These are phyloP conservation scores for Hydrolagus affinis DNA, from an alignment of 2,113 vertebrate genomes.

Conservation along the genomic window DNA sequence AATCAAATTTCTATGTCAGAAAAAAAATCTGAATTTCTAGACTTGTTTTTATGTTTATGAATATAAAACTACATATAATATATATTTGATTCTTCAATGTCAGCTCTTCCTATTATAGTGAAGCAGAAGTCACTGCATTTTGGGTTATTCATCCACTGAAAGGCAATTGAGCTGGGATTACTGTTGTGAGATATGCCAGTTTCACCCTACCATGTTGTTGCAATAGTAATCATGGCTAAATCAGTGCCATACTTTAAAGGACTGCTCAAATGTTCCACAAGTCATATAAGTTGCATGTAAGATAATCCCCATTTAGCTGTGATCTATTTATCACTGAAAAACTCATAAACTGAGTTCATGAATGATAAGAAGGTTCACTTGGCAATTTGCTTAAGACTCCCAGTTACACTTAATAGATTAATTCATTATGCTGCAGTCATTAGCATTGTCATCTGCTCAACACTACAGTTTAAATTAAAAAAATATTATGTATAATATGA, in stretches of 20 bases:
- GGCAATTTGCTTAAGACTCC: background rate
- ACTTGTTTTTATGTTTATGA: background rate
- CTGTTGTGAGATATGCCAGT: too few relatives aligned
- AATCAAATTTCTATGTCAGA: background rate
- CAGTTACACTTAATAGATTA: background rate
- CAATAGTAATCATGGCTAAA: too few relatives aligned
- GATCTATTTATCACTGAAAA: constrained; percentile 2
- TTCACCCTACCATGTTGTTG: too few relatives aligned
- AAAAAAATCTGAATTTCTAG: background rate
- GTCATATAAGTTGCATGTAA: background rate
- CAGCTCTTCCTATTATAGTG: too few relatives aligned
- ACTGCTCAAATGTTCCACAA: background rate
- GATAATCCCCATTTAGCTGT: background rate
- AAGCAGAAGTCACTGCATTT: too few relatives aligned
- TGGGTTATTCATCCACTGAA: too few relatives aligned
- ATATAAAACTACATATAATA: background rate
- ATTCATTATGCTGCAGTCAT: background rate
- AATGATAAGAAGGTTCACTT: background rate
- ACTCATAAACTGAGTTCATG: background rate
- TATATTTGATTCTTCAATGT: too few relatives aligned
- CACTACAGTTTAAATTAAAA: constrained; percentile 9
- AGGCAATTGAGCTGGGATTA: too few relatives aligned
- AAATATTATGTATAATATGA: background rate
- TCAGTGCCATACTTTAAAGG: too few relatives aligned
- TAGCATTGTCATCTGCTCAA: background rate